Evolutionary conservation across 2,113 vertebrate species (phyloP), one percentile per base, ranked within the genome.

Genomic region (Cinclus cinclus): DNA sequence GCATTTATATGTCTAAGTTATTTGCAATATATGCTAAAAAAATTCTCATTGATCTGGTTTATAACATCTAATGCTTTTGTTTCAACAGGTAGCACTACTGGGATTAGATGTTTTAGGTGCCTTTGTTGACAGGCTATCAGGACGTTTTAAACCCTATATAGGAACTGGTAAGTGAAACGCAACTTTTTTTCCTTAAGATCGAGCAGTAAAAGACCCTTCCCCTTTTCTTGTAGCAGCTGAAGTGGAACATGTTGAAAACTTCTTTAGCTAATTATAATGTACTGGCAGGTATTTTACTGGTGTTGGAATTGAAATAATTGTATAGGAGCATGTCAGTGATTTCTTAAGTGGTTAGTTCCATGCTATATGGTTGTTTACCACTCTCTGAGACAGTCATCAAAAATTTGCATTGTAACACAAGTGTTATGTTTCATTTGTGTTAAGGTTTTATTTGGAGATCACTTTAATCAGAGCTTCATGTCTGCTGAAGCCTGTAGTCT

Each of bases 41-140:
- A 23, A 30, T 42, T 6, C 30, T 37, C 9, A 23, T 4, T 69
- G 37, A 46, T 75, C 13, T 62, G 17, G 18, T 92, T 91, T 94
- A 4, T 95, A 23, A 33, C 64, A 84, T 62, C 86, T 83, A 75
- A 92, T 71, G 44, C 23, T 91, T 96, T 96, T 96, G 55, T 98
- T 80, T 96, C 90, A 93, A n/a, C 95, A 99, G 99, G 99, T 99
- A 91, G 98, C 98, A 2, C 96, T 99, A 82, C 95, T 99, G 98
- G 99, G 99, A 90, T 98, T 99, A 79, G 99, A 99, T 95, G 98
- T 99, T 97, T 97, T 99, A 86, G 98, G 98, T 95, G 99, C 99
- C 62, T 99, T 99, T 94, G 98, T 98, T 25, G 96, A 98, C 85
- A 99, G 99, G 94, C 37, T 99, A 42, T 98, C 98, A 60, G 98